A percentile compares a stretch with the other conserved stretches of the same genome.
Conservation (phyloP, 2,113 vertebrate genomes). For the Mastomys natalensis region DNA sequence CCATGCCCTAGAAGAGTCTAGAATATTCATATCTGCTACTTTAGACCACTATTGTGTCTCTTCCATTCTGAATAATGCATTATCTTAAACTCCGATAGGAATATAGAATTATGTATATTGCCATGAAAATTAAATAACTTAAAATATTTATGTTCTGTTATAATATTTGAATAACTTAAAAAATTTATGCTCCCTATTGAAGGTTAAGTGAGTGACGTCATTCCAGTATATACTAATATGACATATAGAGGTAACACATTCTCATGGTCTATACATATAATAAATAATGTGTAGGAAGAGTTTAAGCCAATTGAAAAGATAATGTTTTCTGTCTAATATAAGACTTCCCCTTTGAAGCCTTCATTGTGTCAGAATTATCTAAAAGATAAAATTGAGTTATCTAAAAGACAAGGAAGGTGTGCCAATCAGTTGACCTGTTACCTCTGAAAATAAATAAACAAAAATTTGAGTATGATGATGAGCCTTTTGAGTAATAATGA, state of each 20-base stretch:
- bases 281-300: not conserved
- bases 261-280: not conserved
- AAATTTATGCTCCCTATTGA: not conserved
- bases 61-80: not conserved
- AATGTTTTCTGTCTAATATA: not conserved
- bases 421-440: slow-evolving; percentile 76
- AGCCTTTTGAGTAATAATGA: slow-evolving; percentile 76
- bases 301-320: not conserved
- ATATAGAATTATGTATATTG: not conserved
- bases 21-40: not conserved
- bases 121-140: not conserved
- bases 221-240: not conserved
- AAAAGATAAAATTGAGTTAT: slow-evolving; percentile 12
- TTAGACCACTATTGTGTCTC: not conserved
- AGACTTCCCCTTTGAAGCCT: not conserved
- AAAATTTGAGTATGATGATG: slow-evolving; percentile 66
- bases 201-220: not conserved
- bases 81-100: not conserved
- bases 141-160: not conserved
- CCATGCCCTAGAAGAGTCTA: not conserved
- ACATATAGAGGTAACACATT: not conserved
- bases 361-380: not conserved
- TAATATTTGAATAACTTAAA: too few relatives aligned
- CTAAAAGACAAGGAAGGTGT: slow-evolving; percentile 1
- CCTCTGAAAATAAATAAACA: slow-evolving; percentile 58